Percentiles rank a stretch among this genome's conserved stretches.
Conservation (phyloP, 2,888 invertebrate genomes). For the Incurvaria masculella region DNA sequence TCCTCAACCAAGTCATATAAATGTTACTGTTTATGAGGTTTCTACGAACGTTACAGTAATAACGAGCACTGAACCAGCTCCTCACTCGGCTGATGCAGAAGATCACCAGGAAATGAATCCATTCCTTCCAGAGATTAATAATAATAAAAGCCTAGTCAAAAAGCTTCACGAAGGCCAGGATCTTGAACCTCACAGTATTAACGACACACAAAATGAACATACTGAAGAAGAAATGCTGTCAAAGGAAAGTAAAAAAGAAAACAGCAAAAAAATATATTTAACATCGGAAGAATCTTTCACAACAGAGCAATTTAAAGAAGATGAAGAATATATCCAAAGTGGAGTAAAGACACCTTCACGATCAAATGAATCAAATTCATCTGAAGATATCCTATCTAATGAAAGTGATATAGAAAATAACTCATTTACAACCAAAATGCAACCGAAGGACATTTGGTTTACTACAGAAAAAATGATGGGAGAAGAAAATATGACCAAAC, state of each 20-base stretch:
- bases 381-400: slow-evolving; percentile 9
- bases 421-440: too few species aligned
- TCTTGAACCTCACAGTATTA: slow-evolving; percentile 36
- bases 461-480: too few species aligned
- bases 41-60: slow-evolving; percentile 30
- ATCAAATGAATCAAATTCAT: too few species aligned
- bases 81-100: slow-evolving; percentile 29
- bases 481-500: too few species aligned
- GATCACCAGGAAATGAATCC: slow-evolving; percentile 61
- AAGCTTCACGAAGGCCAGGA: slow-evolving; percentile 58
- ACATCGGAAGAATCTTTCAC: too few species aligned
- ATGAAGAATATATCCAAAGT: too few species aligned
- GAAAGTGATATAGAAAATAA: slow-evolving; percentile 3
- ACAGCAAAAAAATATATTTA: too few species aligned
- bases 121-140: slow-evolving; percentile 64
- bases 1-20: slow-evolving; percentile 29
- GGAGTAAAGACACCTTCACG: too few species aligned
- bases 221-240: slow-evolving; percentile 20
- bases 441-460: too few species aligned
- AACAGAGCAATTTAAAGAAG: too few species aligned
- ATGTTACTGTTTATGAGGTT: slow-evolving; percentile 47
- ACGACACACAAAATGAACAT: slow-evolving; percentile 45
- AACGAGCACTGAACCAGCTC: slow-evolving; percentile 24
- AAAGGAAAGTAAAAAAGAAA: background rate
- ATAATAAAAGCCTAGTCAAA: slow-evolving; percentile 56